Evolutionary conservation across 2,113 vertebrate species (phyloP), one percentile per base, ranked within the genome.

Genomic region (Macroglossus sobrinus): DNA sequence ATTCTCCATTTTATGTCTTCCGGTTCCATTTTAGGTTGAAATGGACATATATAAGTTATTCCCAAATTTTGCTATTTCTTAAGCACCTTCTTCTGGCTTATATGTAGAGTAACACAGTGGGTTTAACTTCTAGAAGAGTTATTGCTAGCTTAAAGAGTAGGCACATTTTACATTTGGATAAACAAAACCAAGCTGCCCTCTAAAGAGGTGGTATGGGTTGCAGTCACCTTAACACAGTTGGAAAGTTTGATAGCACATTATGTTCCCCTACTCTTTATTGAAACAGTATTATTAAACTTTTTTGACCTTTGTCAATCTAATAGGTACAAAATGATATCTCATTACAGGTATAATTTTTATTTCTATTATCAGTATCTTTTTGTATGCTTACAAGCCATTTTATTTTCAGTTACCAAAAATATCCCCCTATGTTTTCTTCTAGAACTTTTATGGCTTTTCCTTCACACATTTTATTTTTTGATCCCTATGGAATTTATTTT

Each of bases 401-500:
- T 76, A 15, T 71, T 91, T 93, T 68, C 43, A 63, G 22, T 81
- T 90, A 86, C 38, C 26, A 59, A 97, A 89, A 90, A 47, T n/a
- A 92, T 55, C 76, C 30, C 86, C 74, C 40, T 28, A 84, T 53
- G 9, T 94, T 94, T 94, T 71, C 71, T 69, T 61, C n/a, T 89
- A 63, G 40, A 91, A 79, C 19, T 90, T 84, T 68, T 82, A 35
- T 30, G 59, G 26, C 28, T 47, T 94, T 95, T 40, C 55, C 45
- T 71, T 53, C 87, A 28, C 5, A 80, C 18, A 68, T 68, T 95
- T 85, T 71, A 90, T 93, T 76, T 9, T 88, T 91, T 64, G 2
- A 76, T 87, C 11, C 26, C 76, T 57, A 16, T 66, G 61, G 26
- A 93, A 82, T 91, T 89, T 82, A 78, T 82, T 96, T 89, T 87